Percentiles rank a stretch among this genome's conserved stretches.
Conservation (phyloP, 2,888 invertebrate species). For the Drosophila cognata region DNA sequence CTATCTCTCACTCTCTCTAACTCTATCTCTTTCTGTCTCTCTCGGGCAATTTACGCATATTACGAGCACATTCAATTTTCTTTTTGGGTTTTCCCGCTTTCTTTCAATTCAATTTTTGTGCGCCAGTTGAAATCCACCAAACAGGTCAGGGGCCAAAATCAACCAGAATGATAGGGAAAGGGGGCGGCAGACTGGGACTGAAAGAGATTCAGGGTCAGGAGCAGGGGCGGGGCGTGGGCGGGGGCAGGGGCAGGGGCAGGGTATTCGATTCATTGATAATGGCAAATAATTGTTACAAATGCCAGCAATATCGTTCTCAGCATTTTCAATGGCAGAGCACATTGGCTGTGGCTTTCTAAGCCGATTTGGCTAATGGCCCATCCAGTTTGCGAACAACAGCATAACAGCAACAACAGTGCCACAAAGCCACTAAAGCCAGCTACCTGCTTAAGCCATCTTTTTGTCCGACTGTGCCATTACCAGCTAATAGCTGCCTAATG, state of each 20-base stretch:
- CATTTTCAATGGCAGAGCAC: slow-evolving; percentile 49
- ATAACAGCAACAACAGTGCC: slow-evolving; percentile 26
- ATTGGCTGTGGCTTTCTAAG: slow-evolving; percentile 60
- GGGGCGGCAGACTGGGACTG: neutral
- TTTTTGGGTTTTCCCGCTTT: slow-evolving; percentile 63
- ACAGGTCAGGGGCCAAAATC: slow-evolving; percentile 35
- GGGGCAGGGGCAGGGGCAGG: neutral
- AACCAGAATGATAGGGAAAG: neutral
- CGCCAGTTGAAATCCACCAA: slow-evolving; percentile 16
- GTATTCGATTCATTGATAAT: slow-evolving; percentile 66
- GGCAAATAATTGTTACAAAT: slow-evolving; percentile 71
- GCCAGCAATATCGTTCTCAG: slow-evolving; percentile 51
- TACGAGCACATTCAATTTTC: slow-evolving; percentile 59
- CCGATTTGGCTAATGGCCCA: slow-evolving; percentile 67
- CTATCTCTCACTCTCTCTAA: slow-evolving; percentile 7
- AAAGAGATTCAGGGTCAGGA: neutral
- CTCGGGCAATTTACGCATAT: slow-evolving; percentile 60
- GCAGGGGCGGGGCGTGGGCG: neutral
- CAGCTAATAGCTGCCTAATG: slow-evolving; percentile 55
- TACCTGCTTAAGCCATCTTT: slow-evolving; percentile 12
- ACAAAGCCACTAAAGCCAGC: slow-evolving; percentile 26
- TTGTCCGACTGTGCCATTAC: slow-evolving; percentile 31
- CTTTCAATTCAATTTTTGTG: slow-evolving; percentile 57
- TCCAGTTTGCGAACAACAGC: slow-evolving; percentile 49
- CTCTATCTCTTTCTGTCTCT: slow-evolving; percentile 4